A percentile compares a stretch with the other conserved stretches of the same genome.
Conservation (phyloP, 2,797 vertebrate species). For the Hydrolagus colliei region DNA sequence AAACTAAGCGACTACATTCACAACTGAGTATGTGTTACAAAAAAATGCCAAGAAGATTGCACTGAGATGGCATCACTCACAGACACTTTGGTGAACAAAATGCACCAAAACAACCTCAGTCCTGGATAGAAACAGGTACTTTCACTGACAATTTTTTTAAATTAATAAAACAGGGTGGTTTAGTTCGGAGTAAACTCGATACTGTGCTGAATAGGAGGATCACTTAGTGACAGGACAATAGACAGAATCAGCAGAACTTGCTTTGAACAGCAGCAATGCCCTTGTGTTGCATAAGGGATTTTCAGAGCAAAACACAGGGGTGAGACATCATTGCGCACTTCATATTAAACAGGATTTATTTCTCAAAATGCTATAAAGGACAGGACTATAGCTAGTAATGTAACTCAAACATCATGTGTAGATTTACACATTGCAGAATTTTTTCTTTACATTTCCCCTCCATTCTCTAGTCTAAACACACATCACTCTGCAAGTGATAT, state of each 20-base stretch:
- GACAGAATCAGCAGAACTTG: conserved; percentile 9
- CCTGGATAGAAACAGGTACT: too few relatives aligned
- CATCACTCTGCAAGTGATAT: not conserved
- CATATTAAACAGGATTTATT: too few relatives aligned
- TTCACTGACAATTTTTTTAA: too few relatives aligned
- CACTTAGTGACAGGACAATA: not conserved
- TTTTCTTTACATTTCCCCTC: not conserved
- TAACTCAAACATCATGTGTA: not conserved
- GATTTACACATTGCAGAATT: not conserved
- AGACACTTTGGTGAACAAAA: too few relatives aligned
- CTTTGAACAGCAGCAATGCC: not conserved
- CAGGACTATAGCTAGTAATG: not conserved
- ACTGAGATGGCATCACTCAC: too few relatives aligned
- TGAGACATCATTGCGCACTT: not conserved
- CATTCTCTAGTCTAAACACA: not conserved
- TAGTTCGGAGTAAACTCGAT: not conserved
- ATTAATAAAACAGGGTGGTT: not conserved
- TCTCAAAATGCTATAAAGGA: not conserved
- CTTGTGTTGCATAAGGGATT: not conserved
- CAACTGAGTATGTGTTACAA: not conserved
- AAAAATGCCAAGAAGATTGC: not conserved
- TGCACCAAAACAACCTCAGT: too few relatives aligned
- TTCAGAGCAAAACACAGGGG: not conserved
- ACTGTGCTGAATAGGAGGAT: not conserved
- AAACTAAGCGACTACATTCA: not conserved